These are phyloP conservation scores for Rhogogaster chlorosoma DNA, from an alignment of 2,888 invertebrate genomes.

Conservation along the genomic window DNA sequence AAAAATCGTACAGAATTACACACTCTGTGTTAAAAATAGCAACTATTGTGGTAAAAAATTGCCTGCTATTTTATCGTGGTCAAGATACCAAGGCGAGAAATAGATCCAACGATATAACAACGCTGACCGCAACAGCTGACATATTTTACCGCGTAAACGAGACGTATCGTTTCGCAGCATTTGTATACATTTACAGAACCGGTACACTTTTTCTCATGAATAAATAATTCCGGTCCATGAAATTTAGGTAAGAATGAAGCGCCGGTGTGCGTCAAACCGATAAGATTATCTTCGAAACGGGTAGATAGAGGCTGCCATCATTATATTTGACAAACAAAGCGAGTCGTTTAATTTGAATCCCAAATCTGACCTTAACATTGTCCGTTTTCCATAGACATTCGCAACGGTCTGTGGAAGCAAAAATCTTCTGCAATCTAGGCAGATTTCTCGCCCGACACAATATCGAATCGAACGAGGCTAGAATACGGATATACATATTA, in stretches of 20 bases:
- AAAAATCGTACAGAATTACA: background rate
- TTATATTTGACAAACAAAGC: slow-evolving; percentile 9
- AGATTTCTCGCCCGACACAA: background rate
- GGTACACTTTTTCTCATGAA: background rate
- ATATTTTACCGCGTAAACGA: background rate
- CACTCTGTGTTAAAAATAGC: background rate
- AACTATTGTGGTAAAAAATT: background rate
- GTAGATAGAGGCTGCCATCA: background rate
- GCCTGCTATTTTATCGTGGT: background rate
- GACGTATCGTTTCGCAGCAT: background rate
- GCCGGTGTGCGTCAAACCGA: background rate
- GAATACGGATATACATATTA: background rate
- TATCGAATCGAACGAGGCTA: background rate
- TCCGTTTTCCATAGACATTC: background rate
- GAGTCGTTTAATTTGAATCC: background rate
- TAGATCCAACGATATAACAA: background rate
- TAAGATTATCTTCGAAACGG: background rate
- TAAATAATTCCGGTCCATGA: background rate
- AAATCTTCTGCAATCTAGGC: background rate
- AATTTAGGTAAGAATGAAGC: background rate
- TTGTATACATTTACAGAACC: background rate
- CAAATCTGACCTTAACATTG: background rate
- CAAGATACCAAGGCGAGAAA: background rate
- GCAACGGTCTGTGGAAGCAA: background rate
- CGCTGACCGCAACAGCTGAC: background rate